These are phyloP conservation scores for Phallusia fumigata DNA, from an alignment of 23 tunicate genomes.

Conservation along the genomic window DNA sequence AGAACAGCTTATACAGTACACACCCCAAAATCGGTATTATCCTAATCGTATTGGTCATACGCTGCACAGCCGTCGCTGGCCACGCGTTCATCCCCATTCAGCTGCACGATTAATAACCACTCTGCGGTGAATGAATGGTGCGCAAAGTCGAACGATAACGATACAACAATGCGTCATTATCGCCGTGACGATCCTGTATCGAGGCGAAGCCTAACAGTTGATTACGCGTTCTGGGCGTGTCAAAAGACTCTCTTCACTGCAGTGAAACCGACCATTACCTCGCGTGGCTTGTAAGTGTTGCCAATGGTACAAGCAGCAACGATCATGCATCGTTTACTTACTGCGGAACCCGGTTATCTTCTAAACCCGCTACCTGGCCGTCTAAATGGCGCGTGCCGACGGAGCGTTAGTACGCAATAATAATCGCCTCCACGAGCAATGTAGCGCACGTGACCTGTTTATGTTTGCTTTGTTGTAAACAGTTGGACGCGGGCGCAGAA, in stretches of 20 bases:
- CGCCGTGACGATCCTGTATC: not conserved
- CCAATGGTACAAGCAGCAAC: not conserved
- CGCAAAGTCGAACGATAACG: not conserved
- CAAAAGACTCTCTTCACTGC: not conserved
- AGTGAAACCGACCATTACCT: not conserved
- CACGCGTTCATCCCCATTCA: not conserved
- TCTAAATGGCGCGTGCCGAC: constrained; percentile 8
- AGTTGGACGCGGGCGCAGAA: not conserved
- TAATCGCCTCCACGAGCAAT: not conserved
- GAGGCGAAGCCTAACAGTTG: not conserved
- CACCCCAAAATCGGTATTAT: too few species aligned
- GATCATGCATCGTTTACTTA: not conserved
- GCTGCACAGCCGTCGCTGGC: not conserved
- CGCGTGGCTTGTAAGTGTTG: not conserved
- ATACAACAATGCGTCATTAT: constrained; percentile 2
- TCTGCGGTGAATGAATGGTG: not conserved
- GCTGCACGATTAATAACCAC: not conserved
- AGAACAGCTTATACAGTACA: too few species aligned
- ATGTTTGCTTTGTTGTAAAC: not conserved
- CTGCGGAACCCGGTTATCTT: not conserved
- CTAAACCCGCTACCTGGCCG: not conserved
- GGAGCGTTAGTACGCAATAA: not conserved
- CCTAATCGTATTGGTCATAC: not conserved
- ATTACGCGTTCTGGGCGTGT: not conserved
- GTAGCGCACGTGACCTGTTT: constrained; percentile 6